Percentiles rank a stretch among this genome's conserved stretches.
Evolutionary conservation across 2,113 vertebrate genomes (phyloP).

Genomic region (Prunella fulvescens): DNA sequence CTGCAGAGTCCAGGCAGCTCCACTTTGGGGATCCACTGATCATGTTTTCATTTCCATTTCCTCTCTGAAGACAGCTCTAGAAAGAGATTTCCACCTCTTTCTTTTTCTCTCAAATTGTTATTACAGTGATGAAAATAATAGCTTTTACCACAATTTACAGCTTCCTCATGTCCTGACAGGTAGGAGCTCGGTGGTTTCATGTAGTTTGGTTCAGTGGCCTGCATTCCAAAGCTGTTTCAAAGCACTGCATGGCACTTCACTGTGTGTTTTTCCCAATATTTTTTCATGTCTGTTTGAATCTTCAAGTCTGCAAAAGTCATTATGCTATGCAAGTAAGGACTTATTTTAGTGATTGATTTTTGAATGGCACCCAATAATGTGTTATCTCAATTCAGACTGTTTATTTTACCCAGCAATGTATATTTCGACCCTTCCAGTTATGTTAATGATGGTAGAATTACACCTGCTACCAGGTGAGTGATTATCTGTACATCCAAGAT

Average conservation of each 20-base stretch:
- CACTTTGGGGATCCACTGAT: neutral
- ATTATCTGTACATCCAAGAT: neutral
- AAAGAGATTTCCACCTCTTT: neutral
- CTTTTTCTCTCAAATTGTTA: neutral
- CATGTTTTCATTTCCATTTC: neutral
- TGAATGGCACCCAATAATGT: neutral
- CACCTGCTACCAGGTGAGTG: neutral
- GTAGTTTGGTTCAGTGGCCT: neutral
- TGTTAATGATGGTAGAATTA: neutral
- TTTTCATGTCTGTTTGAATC: neutral
- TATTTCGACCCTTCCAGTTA: neutral
- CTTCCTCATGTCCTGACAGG: neutral
- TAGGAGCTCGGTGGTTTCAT: neutral
- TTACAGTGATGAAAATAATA: neutral
- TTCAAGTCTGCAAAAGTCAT: neutral
- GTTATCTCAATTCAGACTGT: neutral
- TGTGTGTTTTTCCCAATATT: neutral
- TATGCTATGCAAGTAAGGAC: neutral
- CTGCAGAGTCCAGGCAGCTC: neutral
- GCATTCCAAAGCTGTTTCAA: neutral
- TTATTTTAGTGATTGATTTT: neutral
- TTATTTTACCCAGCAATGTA: neutral
- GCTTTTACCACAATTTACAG: neutral
- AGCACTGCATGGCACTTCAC: neutral
- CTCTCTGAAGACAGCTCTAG: neutral